Evolutionary conservation across 1,140 invertebrate genomes (phyloP).

Genomic region (Eupeodes corollae): DNA sequence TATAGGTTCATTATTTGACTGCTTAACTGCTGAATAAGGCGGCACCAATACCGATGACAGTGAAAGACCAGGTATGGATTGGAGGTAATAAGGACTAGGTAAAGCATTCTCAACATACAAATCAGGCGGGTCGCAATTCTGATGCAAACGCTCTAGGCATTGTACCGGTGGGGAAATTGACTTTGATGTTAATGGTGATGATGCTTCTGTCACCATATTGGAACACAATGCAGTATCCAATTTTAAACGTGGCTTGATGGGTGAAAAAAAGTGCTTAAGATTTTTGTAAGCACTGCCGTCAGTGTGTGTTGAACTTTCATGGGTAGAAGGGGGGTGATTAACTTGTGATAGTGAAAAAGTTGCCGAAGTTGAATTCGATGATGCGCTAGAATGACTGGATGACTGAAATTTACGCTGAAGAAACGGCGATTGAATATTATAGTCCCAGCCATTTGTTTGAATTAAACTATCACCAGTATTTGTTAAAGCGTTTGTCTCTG

Average conservation of each 20-base stretch:
- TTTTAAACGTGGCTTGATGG: conserved; percentile 32
- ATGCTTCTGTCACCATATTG: background rate
- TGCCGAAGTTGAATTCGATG: conserved; percentile 4
- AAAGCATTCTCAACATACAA: conserved; percentile 32
- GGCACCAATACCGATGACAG: background rate
- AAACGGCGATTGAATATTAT: conserved; percentile 31
- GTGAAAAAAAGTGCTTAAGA: conserved; percentile 35
- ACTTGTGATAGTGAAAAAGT: conserved; percentile 19
- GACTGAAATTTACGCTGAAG: conserved; percentile 25
- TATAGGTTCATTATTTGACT: conserved; percentile 19
- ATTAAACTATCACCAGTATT: conserved; percentile 23
- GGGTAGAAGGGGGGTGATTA: conserved; percentile 19
- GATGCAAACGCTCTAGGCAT: conserved; percentile 13
- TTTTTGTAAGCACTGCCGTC: conserved; percentile 12
- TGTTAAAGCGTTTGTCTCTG: too few relatives aligned
- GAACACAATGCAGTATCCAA: conserved; percentile 27
- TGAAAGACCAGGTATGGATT: background rate
- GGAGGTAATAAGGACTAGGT: conserved; percentile 28
- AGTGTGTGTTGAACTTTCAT: background rate
- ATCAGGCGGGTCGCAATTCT: conserved; percentile 24
- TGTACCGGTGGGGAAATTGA: conserved; percentile 13
- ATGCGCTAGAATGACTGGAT: background rate
- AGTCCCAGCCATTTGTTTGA: conserved; percentile 34
- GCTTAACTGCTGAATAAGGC: background rate
- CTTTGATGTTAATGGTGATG: conserved; percentile 8